Evolutionary conservation across 2,797 vertebrate genomes (phyloP).

Genomic region (Columba guinea): DNA sequence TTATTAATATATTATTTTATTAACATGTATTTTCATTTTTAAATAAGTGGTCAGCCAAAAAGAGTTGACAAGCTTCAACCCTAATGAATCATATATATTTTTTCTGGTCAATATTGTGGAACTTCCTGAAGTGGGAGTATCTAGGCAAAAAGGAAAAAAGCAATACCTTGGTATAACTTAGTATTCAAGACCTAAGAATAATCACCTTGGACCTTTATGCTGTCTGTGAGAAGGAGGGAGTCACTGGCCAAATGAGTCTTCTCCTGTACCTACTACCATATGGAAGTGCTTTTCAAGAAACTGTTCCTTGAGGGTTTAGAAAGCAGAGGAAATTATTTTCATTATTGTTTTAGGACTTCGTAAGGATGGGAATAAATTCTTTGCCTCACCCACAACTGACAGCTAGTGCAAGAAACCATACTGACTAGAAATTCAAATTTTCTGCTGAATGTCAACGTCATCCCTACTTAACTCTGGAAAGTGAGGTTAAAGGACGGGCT

Average conservation of each 20-base stretch:
- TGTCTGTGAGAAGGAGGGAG: slow-evolving; percentile 3
- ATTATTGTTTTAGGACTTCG: slow-evolving; percentile 70
- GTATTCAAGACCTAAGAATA: slow-evolving; percentile 15
- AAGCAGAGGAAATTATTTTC: slow-evolving; percentile 70
- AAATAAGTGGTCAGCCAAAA: not conserved
- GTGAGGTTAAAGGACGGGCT: slow-evolving; percentile 46
- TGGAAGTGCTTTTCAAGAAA: slow-evolving; percentile 75
- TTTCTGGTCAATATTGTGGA: not conserved
- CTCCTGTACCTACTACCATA: slow-evolving; percentile 69
- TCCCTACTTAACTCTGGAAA: slow-evolving; percentile 63
- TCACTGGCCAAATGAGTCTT: slow-evolving; percentile 59
- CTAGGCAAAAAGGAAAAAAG: slow-evolving; percentile 7
- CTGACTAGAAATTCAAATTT: slow-evolving; percentile 63
- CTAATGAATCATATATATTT: not conserved
- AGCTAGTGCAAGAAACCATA: slow-evolving; percentile 44
- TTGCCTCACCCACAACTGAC: slow-evolving; percentile 56
- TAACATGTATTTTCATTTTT: not conserved
- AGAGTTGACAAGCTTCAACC: not conserved
- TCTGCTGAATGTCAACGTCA: slow-evolving; percentile 63
- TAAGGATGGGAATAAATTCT: slow-evolving; percentile 58
- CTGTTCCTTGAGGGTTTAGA: slow-evolving; percentile 64
- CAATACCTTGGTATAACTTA: slow-evolving; percentile 23
- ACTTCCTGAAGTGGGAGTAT: slow-evolving; percentile 32
- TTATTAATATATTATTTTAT: too few relatives aligned
- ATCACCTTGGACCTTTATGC: slow-evolving; percentile 38